Evolutionary conservation across 1,140 invertebrate species (phyloP).

Genomic region (Bombus fervidus): DNA sequence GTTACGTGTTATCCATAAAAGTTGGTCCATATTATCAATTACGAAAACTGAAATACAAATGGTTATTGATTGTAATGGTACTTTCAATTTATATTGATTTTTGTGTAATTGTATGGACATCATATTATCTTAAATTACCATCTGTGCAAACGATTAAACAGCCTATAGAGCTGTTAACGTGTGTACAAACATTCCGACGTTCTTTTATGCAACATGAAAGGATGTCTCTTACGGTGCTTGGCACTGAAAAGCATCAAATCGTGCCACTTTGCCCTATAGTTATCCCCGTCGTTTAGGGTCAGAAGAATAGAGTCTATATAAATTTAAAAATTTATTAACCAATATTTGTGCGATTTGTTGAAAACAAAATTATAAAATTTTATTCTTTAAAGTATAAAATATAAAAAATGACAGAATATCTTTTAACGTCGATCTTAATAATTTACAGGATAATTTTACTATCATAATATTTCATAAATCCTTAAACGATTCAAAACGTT

Average conservation of each 20-base stretch:
- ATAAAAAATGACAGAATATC: neutral
- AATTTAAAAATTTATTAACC: neutral
- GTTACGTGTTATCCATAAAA: neutral
- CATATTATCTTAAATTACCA: constrained; percentile 49
- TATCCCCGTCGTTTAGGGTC: neutral
- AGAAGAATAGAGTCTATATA: constrained; percentile 6
- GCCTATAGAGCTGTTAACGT: constrained; percentile 42
- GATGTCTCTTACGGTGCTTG: constrained; percentile 66
- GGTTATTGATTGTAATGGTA: neutral
- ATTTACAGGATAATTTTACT: neutral
- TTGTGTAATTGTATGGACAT: constrained; percentile 21
- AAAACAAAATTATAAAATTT: neutral
- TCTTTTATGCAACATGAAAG: constrained; percentile 70
- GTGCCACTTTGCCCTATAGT: constrained; percentile 25
- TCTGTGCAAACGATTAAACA: constrained; percentile 70
- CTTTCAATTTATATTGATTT: neutral
- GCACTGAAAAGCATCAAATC: constrained; percentile 60
- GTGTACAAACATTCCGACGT: constrained; percentile 72
- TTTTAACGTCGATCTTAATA: neutral
- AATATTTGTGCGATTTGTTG: neutral
- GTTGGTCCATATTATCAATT: neutral
- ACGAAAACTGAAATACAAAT: neutral
- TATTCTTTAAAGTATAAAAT: neutral
- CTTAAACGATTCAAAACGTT: constrained; percentile 55
- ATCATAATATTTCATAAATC: constrained; percentile 13